Percentiles rank a stretch among this genome's conserved stretches.
Evolutionary conservation across 2,888 invertebrate genomes (phyloP).

Genomic region (Morinoia aosen): DNA sequence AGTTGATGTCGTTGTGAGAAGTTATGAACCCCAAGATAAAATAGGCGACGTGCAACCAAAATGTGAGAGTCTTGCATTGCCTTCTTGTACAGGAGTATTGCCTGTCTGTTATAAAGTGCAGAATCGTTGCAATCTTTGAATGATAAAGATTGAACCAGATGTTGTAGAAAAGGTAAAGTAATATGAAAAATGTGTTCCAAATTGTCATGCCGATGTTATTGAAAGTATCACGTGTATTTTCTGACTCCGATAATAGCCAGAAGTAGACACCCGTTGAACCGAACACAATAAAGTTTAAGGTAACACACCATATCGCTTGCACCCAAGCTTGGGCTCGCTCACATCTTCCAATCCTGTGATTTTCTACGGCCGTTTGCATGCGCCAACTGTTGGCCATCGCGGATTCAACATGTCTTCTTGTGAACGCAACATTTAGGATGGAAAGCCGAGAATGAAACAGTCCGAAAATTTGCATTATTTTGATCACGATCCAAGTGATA

Average conservation of each 20-base stretch:
- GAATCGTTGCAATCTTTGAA: background rate
- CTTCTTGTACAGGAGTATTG: background rate
- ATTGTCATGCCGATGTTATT: conserved; percentile 39
- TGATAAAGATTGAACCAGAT: background rate
- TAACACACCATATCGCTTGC: background rate
- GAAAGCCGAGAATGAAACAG: background rate
- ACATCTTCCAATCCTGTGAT: background rate
- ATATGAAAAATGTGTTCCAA: background rate
- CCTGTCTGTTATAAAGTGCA: background rate
- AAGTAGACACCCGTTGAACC: background rate
- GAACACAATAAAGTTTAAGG: background rate
- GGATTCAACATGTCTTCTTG: background rate
- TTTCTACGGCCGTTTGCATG: background rate
- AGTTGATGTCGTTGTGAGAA: background rate
- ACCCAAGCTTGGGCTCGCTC: background rate
- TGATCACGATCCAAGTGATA: background rate
- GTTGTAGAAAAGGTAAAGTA: background rate
- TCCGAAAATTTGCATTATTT: background rate
- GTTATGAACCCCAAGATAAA: background rate
- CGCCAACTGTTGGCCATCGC: background rate
- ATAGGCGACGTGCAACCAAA: conserved; percentile 13
- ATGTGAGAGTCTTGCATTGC: background rate
- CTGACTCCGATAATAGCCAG: background rate
- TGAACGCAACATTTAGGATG: background rate
- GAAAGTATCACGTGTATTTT: background rate